Conservation (phyloP, 1,140 invertebrate species). For the Schlechtendalia chinensis region DNA sequence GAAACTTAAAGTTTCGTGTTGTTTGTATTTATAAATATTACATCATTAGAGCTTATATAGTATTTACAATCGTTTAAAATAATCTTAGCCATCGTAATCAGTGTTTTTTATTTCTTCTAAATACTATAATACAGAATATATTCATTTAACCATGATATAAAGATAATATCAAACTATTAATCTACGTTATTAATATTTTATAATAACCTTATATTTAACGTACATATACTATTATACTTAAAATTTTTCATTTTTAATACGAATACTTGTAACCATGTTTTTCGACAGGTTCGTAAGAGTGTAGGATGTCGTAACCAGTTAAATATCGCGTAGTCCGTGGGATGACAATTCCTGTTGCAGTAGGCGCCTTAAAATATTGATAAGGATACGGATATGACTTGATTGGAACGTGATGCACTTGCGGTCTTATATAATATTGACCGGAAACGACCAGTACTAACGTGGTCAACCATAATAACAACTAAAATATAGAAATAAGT, state of each 20-base stretch:
- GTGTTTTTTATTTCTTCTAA: too few species aligned
- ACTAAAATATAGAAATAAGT: not conserved
- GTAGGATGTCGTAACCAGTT: conserved; percentile 56
- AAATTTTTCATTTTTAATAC: conserved; percentile 49
- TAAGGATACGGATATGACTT: conserved; percentile 31
- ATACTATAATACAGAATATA: too few species aligned
- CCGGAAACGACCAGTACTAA: not conserved
- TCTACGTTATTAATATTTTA: too few species aligned
- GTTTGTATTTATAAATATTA: too few species aligned
- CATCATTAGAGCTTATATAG: too few species aligned
- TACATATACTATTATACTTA: too few species aligned
- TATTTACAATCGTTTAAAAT: too few species aligned
- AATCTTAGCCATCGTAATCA: too few species aligned
- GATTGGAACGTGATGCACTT: not conserved
- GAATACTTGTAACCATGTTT: conserved; percentile 57
- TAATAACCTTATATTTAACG: too few species aligned
- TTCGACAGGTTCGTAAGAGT: conserved; percentile 57
- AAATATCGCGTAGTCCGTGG: conserved; percentile 55
- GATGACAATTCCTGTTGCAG: conserved; percentile 7
- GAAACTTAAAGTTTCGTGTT: too few species aligned
- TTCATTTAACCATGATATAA: too few species aligned
- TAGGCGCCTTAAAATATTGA: conserved; percentile 13
- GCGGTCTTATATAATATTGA: conserved; percentile 21
- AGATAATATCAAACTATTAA: too few species aligned
- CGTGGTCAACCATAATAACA: not conserved